Evolutionary conservation across 2,113 vertebrate genomes (phyloP), one percentile per base, ranked within the genome.

Genomic region (Eonycteris spelaea): DNA sequence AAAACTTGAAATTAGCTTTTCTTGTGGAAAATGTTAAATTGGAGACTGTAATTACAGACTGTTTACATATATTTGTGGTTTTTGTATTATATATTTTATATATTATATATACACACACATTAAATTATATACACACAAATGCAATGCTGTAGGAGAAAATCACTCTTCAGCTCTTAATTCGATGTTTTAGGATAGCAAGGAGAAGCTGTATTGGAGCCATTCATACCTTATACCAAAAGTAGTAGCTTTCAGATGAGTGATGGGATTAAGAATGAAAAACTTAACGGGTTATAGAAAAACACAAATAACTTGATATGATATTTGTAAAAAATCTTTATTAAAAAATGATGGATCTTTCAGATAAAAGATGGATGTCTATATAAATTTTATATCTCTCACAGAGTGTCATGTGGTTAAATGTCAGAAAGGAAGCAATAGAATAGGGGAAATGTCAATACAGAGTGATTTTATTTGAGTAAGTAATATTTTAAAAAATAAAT

Each of bases 391-490:
- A 12, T 80, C 67, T 88, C 19, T 89, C 79, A 57, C 48, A 51
- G 45, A 53, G 19, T 95, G 10, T 86, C 45, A 71, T 86, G 15
- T 90, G 63, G 53, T 48, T 90, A 70, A 70, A 71, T 67, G 28
- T 97, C 74, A 92, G 5, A 96, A 85, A 79, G 63, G 12, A 90
- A 93, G 33, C 51, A 78, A 13, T 82, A 75, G n/a, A 61, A 53
- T 77, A 55, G 53, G 30, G 33, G 21, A 92, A 75, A 71, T 90
- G 13, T 30, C 59, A 85, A 33, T 85, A 73, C 40, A 84, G 21
- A 75, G 22, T 90, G 51, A 75, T 87, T 95, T 92, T 92, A 71
- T 77, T 95, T 96, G 45, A 92, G 67, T 95, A 67, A 90, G 9
- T 92, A 70, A 73, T 75, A 71, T 65, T 97, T 68, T 74, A 2